Base-by-base conservation (phyloP, 1,140 invertebrate species). In the Octopus sinensis region DNA sequence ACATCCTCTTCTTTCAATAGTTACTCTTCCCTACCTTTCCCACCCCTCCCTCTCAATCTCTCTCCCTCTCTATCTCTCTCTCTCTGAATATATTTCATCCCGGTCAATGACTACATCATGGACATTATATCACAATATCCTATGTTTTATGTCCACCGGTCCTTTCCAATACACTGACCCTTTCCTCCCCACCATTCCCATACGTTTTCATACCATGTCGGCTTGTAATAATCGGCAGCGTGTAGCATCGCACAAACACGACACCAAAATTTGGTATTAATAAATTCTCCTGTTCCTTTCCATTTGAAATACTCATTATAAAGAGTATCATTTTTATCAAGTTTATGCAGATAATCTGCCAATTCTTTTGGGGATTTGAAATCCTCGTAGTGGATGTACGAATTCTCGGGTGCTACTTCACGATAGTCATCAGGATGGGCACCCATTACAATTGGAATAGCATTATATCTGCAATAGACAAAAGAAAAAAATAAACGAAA, bases 331-430 rank as follows among this genome's bases (percentile, higher is more conserved):
- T 89, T 81, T 79, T 84, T 80, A 81, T 89, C 88, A 17, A 90
- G 82, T 77, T 94, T 93, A 81, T 94, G 93, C 30, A 98, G 91
- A 90, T 97, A 98, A 4, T 94, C 93, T 5, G 97, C 97, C 51
- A 99, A 90, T 85, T 96, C 94, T 86, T 94, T 94, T 0, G 97
- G 95, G 4, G 95, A 95, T 6, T 94, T 93, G 89, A 98, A 99
- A 89, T 99, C 96, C 86, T 98, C 97, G 4, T 99, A 96, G 90
- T 99, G 97, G 54, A 99, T 96, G 88, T 92, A 95, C 0, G 96
- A 97, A 85, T 96, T 94, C 85, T 95, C 89, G 17, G 90, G 90
- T 0, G 90, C 88, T n/a, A 88, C 85, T 76, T 86, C 82, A 52
- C 84, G 83, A 84, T 92, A 92, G 82, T 92, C 90, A 43, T 88